Percentiles rank a stretch among this genome's conserved stretches.
Evolutionary conservation across 2,797 vertebrate species (phyloP).

Genomic region (Oceanodroma leucorhoa): DNA sequence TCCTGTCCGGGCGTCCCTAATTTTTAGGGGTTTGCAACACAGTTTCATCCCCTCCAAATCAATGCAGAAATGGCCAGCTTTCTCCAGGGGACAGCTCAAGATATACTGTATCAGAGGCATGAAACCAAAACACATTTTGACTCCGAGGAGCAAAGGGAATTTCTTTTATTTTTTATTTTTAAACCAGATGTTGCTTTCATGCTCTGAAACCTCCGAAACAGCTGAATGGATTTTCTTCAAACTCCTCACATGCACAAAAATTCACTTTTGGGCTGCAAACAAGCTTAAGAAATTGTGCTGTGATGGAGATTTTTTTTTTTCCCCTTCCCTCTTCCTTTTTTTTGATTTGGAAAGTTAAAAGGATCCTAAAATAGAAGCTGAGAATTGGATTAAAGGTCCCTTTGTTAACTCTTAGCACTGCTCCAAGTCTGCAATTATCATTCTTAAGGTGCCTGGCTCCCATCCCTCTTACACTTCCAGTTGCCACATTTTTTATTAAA

Average conservation of each 20-base stretch:
- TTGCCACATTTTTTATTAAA: neutral
- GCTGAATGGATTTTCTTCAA: conserved; percentile 64
- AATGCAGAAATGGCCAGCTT: neutral
- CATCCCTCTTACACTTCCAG: neutral
- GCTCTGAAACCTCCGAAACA: conserved; percentile 60
- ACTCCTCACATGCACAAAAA: conserved; percentile 28
- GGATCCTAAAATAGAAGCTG: conserved; percentile 46
- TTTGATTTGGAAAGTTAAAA: conserved; percentile 45
- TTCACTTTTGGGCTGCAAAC: conserved; percentile 58
- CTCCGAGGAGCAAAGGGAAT: conserved; percentile 46
- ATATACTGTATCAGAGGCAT: neutral
- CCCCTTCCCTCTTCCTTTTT: neutral
- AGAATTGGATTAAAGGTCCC: conserved; percentile 24
- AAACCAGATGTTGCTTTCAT: conserved; percentile 69
- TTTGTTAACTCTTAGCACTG: conserved; percentile 34
- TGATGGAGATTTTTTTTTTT: neutral
- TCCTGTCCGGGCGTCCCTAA: neutral
- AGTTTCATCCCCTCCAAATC: neutral
- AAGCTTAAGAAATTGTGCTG: conserved; percentile 50
- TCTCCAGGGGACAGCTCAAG: conserved; percentile 6
- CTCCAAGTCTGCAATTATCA: conserved; percentile 18
- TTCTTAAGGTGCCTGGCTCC: conserved; percentile 16
- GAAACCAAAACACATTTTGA: conserved; percentile 48
- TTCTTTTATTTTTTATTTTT: conserved; percentile 49
- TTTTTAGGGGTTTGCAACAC: neutral